Evolutionary conservation across 2,113 vertebrate genomes (phyloP).

Genomic region (Neoarius graeffei): DNA sequence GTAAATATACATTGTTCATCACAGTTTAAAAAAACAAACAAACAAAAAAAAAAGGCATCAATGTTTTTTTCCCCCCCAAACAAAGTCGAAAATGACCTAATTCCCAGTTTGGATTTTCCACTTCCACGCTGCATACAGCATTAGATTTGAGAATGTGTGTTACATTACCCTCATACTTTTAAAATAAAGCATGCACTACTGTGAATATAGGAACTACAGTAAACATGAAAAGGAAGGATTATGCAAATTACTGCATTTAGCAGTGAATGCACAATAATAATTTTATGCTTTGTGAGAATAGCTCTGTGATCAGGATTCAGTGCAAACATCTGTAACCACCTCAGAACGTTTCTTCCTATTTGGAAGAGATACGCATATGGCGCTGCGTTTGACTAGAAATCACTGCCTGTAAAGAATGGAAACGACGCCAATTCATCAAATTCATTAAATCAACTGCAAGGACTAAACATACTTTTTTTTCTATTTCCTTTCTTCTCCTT

Average conservation of each 20-base stretch:
- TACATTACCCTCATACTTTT: background rate
- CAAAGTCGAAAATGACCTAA: background rate
- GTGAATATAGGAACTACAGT: background rate
- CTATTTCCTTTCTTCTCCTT: background rate
- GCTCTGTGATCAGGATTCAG: background rate
- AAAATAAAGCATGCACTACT: background rate
- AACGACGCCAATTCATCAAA: background rate
- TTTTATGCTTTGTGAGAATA: background rate
- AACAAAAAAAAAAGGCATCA: background rate
- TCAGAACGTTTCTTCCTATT: background rate
- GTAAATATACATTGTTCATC: background rate
- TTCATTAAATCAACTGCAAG: background rate
- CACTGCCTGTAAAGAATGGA: background rate
- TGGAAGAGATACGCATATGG: background rate
- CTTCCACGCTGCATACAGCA: background rate
- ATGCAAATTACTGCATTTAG: background rate
- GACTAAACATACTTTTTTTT: background rate
- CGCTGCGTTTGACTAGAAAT: background rate
- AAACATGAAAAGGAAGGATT: background rate
- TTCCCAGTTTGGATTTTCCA: background rate
- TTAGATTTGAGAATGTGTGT: background rate
- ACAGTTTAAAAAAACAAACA: background rate
- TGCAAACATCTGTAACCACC: background rate
- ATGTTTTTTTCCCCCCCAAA: background rate
- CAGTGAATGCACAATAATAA: background rate